phyloP scores from a whole-genome alignment of 1,140 invertebrate genomes.

The Philopotamus ludificatus region DNA sequence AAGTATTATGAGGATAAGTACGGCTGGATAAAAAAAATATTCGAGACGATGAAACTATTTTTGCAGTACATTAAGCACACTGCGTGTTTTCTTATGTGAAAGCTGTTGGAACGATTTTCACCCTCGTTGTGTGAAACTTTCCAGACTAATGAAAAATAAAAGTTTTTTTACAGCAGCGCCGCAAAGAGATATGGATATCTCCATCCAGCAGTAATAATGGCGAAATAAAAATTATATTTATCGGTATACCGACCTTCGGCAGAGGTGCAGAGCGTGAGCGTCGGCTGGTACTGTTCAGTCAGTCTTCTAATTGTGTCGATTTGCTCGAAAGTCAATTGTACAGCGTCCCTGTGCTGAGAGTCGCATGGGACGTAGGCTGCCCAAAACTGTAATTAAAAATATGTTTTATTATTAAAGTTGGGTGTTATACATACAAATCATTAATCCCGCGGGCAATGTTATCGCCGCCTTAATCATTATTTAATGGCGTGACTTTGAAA shows the following conservation, averaged over 20 bases:
- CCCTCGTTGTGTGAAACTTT: slow-evolving; percentile 25
- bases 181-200: too few species aligned
- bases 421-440: too few species aligned
- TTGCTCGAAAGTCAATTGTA: slow-evolving; percentile 82
- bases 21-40: background rate
- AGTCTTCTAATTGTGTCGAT: slow-evolving; percentile 83
- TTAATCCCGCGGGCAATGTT: too few species aligned
- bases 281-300: slow-evolving; percentile 75
- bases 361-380: slow-evolving; percentile 83
- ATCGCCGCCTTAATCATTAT: too few species aligned
- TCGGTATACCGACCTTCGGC: slow-evolving; percentile 67
- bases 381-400: slow-evolving; percentile 71
- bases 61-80: background rate
- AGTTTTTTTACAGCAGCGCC: slow-evolving; percentile 12
- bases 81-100: background rate
- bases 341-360: slow-evolving; percentile 81
- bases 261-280: slow-evolving; percentile 74
- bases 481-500: too few species aligned
- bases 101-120: slow-evolving; percentile 9
- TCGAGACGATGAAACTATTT: background rate
- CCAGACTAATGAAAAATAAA: slow-evolving; percentile 35
- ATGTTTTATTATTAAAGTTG: slow-evolving; percentile 1
- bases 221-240: too few species aligned
- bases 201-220: too few species aligned
- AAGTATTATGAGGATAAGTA: background rate